Evolutionary conservation across 2,797 vertebrate genomes (phyloP).

Genomic region (Neoniphon sammara): DNA sequence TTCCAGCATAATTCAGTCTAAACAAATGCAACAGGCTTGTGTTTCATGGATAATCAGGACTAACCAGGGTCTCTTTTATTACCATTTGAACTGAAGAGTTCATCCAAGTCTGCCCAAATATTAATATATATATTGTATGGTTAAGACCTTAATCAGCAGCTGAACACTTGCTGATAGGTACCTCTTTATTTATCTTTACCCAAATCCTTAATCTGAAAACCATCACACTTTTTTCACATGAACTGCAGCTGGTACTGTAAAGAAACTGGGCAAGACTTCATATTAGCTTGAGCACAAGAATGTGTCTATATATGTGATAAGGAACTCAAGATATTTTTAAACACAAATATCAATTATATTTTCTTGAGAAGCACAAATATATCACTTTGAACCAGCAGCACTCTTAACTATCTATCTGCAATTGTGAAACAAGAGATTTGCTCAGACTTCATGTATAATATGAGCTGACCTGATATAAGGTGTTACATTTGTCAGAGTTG

Average conservation of each 20-base stretch:
- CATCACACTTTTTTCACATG: constrained; percentile 37
- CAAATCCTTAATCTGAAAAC: constrained; percentile 6
- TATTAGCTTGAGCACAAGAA: constrained; percentile 21
- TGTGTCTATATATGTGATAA: not conserved
- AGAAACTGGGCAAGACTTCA: constrained; percentile 34
- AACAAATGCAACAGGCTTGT: constrained; percentile 35
- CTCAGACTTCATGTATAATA: not conserved
- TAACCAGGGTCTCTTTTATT: constrained; percentile 47
- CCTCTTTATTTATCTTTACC: constrained; percentile 53
- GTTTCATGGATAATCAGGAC: constrained; percentile 41
- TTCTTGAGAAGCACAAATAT: constrained; percentile 40
- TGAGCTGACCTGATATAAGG: constrained; percentile 7
- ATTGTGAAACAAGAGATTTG: constrained; percentile 1
- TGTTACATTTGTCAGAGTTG: constrained; percentile 9
- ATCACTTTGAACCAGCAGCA: constrained; percentile 35
- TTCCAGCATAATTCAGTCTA: constrained; percentile 25
- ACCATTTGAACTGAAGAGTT: constrained; percentile 22
- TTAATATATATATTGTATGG: constrained; percentile 10
- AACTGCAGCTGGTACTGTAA: constrained; percentile 74
- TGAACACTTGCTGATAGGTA: constrained; percentile 33
- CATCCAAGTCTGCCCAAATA: constrained; percentile 32
- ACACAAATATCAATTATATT: constrained; percentile 27
- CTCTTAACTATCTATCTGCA: constrained; percentile 3
- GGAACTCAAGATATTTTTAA: constrained; percentile 29
- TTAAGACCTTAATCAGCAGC: not conserved